phyloP scores from a whole-genome alignment of 2,797 vertebrate species.

The Neosalanx taihuensis region DNA sequence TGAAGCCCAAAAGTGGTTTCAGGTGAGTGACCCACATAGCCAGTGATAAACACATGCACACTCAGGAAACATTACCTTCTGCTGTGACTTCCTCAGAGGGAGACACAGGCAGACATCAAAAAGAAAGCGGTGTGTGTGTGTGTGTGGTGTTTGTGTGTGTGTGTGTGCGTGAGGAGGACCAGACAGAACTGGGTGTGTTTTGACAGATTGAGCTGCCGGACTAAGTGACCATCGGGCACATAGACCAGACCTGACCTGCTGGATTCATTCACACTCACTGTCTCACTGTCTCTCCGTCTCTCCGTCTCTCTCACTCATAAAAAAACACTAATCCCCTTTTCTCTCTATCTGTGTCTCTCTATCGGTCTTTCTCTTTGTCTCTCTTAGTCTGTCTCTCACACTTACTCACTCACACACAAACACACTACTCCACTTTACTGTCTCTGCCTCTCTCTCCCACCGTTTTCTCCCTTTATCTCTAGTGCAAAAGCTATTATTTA shows the following conservation, averaged over 20 bases:
- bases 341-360: neutral
- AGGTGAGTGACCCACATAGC: constrained; percentile 38
- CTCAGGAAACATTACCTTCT: constrained; percentile 43
- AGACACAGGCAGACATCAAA: constrained; percentile 59
- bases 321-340: neutral
- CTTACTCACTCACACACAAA: neutral
- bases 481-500: constrained; percentile 50
- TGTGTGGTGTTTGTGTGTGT: constrained; percentile 26
- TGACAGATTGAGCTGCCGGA: constrained; percentile 66
- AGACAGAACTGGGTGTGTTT: constrained; percentile 48
- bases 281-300: neutral
- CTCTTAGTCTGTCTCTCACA: neutral
- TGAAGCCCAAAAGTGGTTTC: constrained; percentile 9
- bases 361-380: neutral
- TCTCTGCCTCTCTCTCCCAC: neutral
- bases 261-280: neutral
- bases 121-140: constrained; percentile 28
- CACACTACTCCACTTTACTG: neutral
- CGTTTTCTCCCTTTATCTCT: constrained; percentile 10
- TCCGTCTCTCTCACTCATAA: neutral
- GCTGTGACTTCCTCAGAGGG: constrained; percentile 49
- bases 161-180: constrained; percentile 30
- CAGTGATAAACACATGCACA: constrained; percentile 13
- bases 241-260: constrained; percentile 32
- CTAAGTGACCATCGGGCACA: constrained; percentile 69